Evolutionary conservation across 2,888 invertebrate species (phyloP).

Genomic region (Agriopis marginaria): DNA sequence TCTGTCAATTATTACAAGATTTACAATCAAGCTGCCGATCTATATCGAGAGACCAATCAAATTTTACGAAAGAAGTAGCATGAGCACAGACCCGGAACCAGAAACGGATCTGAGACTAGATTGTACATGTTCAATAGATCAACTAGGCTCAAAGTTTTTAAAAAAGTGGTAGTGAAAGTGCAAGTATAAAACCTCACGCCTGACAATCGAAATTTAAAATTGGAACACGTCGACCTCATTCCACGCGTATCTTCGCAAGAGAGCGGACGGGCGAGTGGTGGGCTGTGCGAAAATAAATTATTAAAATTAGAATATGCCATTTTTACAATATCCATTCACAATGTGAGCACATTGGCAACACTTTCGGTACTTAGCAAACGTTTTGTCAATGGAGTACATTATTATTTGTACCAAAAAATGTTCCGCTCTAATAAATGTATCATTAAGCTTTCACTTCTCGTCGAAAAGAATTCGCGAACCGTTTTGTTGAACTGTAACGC

Average conservation of each 20-base stretch:
- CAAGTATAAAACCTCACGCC: slow-evolving; percentile 56
- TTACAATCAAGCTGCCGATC: slow-evolving; percentile 31
- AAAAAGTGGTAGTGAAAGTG: slow-evolving; percentile 71
- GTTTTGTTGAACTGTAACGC: slow-evolving; percentile 46
- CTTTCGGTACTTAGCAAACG: slow-evolving; percentile 36
- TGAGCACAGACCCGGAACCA: slow-evolving; percentile 54
- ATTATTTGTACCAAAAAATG: slow-evolving; percentile 54
- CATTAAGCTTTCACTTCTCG: slow-evolving; percentile 80
- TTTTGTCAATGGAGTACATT: slow-evolving; percentile 59
- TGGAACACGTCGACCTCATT: slow-evolving; percentile 82
- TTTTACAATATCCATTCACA: slow-evolving; percentile 54
- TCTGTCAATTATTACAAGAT: slow-evolving; percentile 36
- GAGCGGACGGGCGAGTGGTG: slow-evolving; percentile 63
- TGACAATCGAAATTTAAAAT: slow-evolving; percentile 81
- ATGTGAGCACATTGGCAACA: slow-evolving; percentile 32
- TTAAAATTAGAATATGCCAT: slow-evolving; percentile 62
- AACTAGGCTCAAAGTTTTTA: slow-evolving; percentile 31
- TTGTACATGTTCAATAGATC: slow-evolving; percentile 37
- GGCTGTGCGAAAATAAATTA: slow-evolving; percentile 70
- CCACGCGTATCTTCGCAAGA: slow-evolving; percentile 68
- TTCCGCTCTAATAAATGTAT: slow-evolving; percentile 75
- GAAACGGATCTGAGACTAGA: slow-evolving; percentile 50
- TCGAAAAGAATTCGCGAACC: slow-evolving; percentile 67
- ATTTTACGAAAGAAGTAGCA: slow-evolving; percentile 40
- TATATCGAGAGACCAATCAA: slow-evolving; percentile 34